Evolutionary conservation across 1,140 invertebrate genomes (phyloP).

Genomic region (Heliconius congener): DNA sequence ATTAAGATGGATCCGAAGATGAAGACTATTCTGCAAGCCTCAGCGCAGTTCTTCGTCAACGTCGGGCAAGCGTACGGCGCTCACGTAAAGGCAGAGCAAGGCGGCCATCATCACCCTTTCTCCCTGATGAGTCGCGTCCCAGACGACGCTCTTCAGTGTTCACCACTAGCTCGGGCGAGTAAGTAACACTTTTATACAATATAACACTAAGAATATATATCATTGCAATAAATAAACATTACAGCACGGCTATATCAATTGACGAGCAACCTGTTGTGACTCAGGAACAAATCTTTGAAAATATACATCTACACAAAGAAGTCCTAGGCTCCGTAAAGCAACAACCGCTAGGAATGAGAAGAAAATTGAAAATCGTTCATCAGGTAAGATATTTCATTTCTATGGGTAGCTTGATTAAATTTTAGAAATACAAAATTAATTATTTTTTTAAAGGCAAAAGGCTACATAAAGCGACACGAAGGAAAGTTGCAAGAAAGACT

Average conservation of each 20-base stretch:
- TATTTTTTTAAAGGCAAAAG: slow-evolving; percentile 84
- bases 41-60: slow-evolving; percentile 89
- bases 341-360: slow-evolving; percentile 93
- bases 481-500: slow-evolving; percentile 93
- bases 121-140: slow-evolving; percentile 74
- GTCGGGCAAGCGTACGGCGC: slow-evolving; percentile 85
- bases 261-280: slow-evolving; percentile 85
- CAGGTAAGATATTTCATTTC: slow-evolving; percentile 76
- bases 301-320: slow-evolving; percentile 95
- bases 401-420: too few relatives aligned
- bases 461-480: slow-evolving; percentile 93
- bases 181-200: slow-evolving; percentile 60
- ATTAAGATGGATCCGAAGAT: slow-evolving; percentile 82
- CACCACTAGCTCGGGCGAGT: slow-evolving; percentile 93
- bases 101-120: slow-evolving; percentile 88
- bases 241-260: slow-evolving; percentile 87
- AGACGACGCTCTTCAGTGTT: slow-evolving; percentile 89
- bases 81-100: slow-evolving; percentile 83
- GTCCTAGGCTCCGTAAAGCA: slow-evolving; percentile 93
- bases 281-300: slow-evolving; percentile 94
- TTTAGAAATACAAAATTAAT: too few relatives aligned
- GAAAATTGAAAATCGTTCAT: slow-evolving; percentile 92
- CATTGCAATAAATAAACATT: background rate
- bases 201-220: background rate
- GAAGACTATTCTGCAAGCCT: slow-evolving; percentile 92